Base-by-base conservation (phyloP, 2,888 invertebrate genomes). In the Cantharis rustica region DNA sequence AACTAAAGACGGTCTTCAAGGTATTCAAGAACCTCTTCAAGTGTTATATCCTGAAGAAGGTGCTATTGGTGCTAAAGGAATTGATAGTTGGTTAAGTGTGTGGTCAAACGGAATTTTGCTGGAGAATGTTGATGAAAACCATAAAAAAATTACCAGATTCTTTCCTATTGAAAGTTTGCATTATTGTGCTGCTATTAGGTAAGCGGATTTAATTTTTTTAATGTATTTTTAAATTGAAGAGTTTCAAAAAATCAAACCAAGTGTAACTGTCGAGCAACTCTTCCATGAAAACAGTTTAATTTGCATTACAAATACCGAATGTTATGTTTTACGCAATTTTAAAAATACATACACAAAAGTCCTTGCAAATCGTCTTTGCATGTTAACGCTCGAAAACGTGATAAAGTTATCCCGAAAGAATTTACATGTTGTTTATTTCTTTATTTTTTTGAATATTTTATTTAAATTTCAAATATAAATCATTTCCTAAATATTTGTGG, bases 11-110 rank as follows among this genome's bases (percentile, higher is more conserved):
- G 99, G 99, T 71, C 91, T 99, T 69, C 96, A 98, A 86, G 98
- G 97, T 75, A 96, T 98, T 81, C 99, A 99, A 90, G 98, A 99
- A 88, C 99, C 99, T 2, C 89, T 99, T 83, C 93, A 96, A 83
- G 98, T 98, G 85, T 90, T 98, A 76, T 99, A 99, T 89, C 98
- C 98, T 76, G 96, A 97, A 81, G 96, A 97, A 89, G 97, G 97
- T 78, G 95, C 96, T 77, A 91, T 95, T 79, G 93, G 95, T 10
- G 94, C 96, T 81, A 92, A 95, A 86, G 96, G 99, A 84, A 96
- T 98, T 85, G 96, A 97, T 89, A 96, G 98, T 81, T 98, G 98
- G 97, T 90, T 99, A 73, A 97, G 97, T 82, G 97, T 99, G 71
- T 98, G 98, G 96, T 96, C 96, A 80, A 98, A 98, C 87, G 99